Base-by-base conservation (phyloP, 2,797 vertebrate genomes). In the Myotis pilosus region DNA sequence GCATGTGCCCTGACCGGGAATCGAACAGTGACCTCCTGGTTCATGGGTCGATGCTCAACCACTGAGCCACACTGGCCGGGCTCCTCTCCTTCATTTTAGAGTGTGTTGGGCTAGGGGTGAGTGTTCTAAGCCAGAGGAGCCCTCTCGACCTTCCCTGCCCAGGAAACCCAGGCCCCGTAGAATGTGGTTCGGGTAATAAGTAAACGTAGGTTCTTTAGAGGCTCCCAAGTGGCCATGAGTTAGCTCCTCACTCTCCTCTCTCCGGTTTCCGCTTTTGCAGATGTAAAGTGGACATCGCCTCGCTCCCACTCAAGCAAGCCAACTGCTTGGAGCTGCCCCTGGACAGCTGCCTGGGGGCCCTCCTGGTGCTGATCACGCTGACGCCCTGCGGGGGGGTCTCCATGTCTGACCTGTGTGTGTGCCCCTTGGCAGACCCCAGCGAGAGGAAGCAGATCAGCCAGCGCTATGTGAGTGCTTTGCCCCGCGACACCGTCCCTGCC, bases 341-440 rank as follows among this genome's bases (percentile, higher is more conserved):
- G 92, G 98, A 98, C 69, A 98, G 99, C 95, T 98, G 99, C 55
- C 98, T 97, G 0, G 99, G 98, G 68, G 98, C 97, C 1, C 97
- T 99, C 87, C 97, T 99, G 55, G 97, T 99, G 97, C 91, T 99
- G 97, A 97, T 99, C 96, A 98, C 98, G n/a, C 98, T 99, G 8
- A 98, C 96, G 28, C 98, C 99, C 2, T 99, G 99, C 95, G 95
- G 98, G 6, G 99, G 99, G 19, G 99, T 99, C 57, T 99, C 99
- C 4, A 96, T 99, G 97, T 99, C 98, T 23, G 99, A 99, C 93
- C 96, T 99, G 6, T 98, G 98, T 44, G 97, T 98, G 41, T 99
- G 99, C 96, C 98, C 98, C n/a, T 97, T 99, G 95, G 98, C 98
- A 55, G 99, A 99, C 90, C 96, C 98, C 38, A 97, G 75, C 0